A percentile compares a stretch with the other conserved stretches of the same genome.
Conservation (phyloP, 2,888 invertebrate species). For the Hedya salicella region DNA sequence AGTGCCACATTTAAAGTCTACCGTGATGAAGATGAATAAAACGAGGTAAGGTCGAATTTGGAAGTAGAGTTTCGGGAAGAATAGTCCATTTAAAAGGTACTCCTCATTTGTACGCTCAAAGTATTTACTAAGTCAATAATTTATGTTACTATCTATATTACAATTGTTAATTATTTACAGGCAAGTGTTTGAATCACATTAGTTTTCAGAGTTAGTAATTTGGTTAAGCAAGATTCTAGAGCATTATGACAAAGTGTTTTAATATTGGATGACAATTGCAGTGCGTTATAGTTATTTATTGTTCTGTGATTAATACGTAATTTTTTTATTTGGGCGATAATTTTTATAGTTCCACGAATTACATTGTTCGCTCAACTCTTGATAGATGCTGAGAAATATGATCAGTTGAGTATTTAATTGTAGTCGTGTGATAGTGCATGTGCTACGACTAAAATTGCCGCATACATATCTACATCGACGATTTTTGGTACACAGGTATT, state of each 20-base stretch:
- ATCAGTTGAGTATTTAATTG: background rate
- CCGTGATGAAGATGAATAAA: too few species aligned
- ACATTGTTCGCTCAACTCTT: background rate
- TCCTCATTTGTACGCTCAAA: background rate
- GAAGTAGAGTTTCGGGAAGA: background rate
- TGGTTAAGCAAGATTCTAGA: background rate
- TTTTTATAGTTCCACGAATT: background rate
- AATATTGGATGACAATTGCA: background rate
- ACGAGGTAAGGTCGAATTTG: too few species aligned
- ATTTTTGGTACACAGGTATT: too few species aligned
- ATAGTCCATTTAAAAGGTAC: background rate
- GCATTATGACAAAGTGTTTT: background rate
- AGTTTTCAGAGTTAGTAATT: background rate
- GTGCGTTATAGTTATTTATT: conserved; percentile 3
- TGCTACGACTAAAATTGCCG: too few species aligned
- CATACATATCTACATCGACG: too few species aligned
- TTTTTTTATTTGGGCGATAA: conserved; percentile 10
- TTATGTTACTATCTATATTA: background rate
- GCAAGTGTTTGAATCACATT: conserved; percentile 9
- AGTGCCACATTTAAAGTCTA: too few species aligned
- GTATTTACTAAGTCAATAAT: background rate
- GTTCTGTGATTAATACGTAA: conserved; percentile 29
- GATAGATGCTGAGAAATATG: background rate
- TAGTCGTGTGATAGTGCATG: too few species aligned
- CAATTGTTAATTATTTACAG: background rate